phyloP scores from a whole-genome alignment of 2,797 vertebrate species.

The Trichosurus vulpecula region DNA sequence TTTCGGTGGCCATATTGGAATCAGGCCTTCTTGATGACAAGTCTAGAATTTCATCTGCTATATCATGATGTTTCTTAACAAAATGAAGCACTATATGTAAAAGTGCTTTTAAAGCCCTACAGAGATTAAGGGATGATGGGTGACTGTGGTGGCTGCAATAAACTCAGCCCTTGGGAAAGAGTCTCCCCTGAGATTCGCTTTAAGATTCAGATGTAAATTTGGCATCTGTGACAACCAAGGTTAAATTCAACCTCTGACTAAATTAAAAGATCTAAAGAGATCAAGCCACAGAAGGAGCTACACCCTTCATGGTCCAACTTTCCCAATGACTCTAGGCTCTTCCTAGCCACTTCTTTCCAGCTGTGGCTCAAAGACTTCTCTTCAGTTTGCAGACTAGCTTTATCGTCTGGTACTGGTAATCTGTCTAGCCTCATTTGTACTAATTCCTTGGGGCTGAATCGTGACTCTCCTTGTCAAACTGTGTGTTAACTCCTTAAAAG shows the following conservation, averaged over 20 bases:
- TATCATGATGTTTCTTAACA: background rate
- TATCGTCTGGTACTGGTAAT: background rate
- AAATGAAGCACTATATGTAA: background rate
- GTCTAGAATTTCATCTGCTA: background rate
- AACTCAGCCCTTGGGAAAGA: background rate
- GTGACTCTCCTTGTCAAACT: background rate
- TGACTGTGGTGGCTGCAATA: background rate
- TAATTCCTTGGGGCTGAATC: background rate
- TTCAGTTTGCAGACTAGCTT: background rate
- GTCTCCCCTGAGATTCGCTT: background rate
- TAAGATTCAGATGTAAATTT: background rate
- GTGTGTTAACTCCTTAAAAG: slow-evolving; percentile 24
- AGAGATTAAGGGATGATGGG: background rate
- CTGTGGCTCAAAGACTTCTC: background rate
- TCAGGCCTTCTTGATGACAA: background rate
- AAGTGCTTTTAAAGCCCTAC: background rate
- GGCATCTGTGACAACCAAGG: background rate
- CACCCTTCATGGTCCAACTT: background rate
- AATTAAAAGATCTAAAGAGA: background rate
- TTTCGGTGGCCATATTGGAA: background rate
- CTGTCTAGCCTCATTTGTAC: background rate
- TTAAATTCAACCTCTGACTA: background rate
- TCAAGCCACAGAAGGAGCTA: background rate
- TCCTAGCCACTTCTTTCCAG: background rate
- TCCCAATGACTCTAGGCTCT: background rate